Evolutionary conservation across 2,113 vertebrate species (phyloP), one percentile per base, ranked within the genome.

Genomic region (Camelus dromedarius): DNA sequence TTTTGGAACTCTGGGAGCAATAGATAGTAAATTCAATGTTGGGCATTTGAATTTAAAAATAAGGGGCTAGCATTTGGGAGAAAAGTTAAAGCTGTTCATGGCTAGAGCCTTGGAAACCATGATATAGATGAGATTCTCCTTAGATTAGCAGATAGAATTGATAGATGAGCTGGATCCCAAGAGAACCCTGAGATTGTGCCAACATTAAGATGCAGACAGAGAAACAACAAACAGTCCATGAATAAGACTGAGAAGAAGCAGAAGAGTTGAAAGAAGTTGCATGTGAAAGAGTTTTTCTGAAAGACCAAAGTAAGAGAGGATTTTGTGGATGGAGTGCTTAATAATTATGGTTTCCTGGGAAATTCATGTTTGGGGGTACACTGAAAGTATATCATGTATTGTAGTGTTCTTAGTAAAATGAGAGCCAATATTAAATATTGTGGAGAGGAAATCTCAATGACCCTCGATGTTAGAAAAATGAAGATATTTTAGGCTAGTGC

Each of bases 31-130:
- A n/a, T 83, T 94, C 32, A 75, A 90, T 79, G 79, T 91, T 80
- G 38, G 22, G 72, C 46, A 89, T 85, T 85, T 92, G 35, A 85
- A 42, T 84, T 87, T 64, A 79, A 87, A 93, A 95, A 60, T 66
- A 86, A 76, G 38, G 11, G 15, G 28, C 56, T 83, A 26, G 22
- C 18, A 83, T 35, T 79, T 6, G 73, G 10, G 48, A 81, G 70
- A 90, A 77, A 85, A 18, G 5, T 72, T 69, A 93, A 12, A 32
- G 26, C 12, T 80, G 12, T 11, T 88, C 12, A 11, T 72, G 54
- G 46, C 14, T 81, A 3, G 70, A 85, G 32, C 4, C 35, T 64
- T 89, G 12, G 38, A 95, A 95, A 69, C 8, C 11, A 19, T 60
- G 24, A 30, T 56, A 73, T 24, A n/a, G 89, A 69, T 58, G n/a